phyloP scores from a whole-genome alignment of 2,888 invertebrate genomes.

The Zygogramma bicolorata region DNA sequence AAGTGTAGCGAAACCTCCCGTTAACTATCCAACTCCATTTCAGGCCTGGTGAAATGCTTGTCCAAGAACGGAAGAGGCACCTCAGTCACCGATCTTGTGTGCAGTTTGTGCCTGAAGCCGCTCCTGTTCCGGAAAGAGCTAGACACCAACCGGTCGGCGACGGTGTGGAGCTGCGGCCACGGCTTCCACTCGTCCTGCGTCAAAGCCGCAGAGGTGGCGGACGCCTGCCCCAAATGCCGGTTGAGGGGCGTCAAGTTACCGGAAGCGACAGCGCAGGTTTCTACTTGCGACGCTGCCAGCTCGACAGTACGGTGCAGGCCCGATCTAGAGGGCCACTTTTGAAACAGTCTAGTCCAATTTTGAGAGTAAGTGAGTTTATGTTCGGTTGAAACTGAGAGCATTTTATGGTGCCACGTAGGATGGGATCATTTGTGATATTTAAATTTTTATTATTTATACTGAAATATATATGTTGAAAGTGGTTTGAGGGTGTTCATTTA shows the following conservation, averaged over 20 bases:
- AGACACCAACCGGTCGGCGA: constrained; percentile 53
- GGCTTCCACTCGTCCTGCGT: constrained; percentile 60
- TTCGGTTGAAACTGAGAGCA: constrained; percentile 11
- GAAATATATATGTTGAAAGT: constrained; percentile 13
- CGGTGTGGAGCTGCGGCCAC: constrained; percentile 64
- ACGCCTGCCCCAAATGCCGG: constrained; percentile 61
- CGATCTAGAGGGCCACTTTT: constrained; percentile 65
- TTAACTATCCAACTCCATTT: constrained; percentile 45
- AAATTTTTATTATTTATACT: constrained; percentile 25
- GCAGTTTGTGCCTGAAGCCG: constrained; percentile 61
- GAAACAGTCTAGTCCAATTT: constrained; percentile 18
- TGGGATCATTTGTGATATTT: constrained; percentile 21
- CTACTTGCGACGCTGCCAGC: constrained; percentile 36
- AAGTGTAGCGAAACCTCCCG: no score
- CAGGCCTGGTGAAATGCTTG: constrained; percentile 62
- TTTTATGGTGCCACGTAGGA: constrained; percentile 5
- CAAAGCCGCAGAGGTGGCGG: constrained; percentile 50
- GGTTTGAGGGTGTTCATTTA: background rate
- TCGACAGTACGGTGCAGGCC: constrained; percentile 55
- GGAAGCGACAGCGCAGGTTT: constrained; percentile 40
- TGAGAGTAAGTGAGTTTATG: background rate
- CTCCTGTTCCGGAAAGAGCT: constrained; percentile 52
- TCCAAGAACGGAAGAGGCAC: constrained; percentile 59
- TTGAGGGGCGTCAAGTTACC: constrained; percentile 52
- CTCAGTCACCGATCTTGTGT: constrained; percentile 58